A percentile compares a stretch with the other conserved stretches of the same genome.
phyloP scores from a whole-genome alignment of 1,140 invertebrate genomes.

The Rhizoglyphus robini region DNA sequence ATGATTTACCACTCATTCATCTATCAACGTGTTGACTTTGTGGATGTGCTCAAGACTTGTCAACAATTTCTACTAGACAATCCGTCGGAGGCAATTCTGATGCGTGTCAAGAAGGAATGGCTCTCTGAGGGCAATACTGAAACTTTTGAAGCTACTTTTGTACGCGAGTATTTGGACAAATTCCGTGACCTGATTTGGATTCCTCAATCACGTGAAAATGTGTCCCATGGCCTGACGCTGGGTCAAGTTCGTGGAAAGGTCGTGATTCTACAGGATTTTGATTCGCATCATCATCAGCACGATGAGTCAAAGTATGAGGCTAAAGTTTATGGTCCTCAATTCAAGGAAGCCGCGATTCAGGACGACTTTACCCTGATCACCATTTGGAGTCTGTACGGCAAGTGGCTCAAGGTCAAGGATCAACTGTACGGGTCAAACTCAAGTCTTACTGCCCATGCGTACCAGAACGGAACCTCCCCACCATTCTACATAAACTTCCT shows the following conservation, averaged over 20 bases:
- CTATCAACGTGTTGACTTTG: conserved; percentile 1
- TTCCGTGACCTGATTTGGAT: not conserved
- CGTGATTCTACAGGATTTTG: conserved; percentile 13
- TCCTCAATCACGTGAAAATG: not conserved
- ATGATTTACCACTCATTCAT: not conserved
- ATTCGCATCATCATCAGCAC: not conserved
- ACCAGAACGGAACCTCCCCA: not conserved
- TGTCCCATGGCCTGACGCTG: not conserved
- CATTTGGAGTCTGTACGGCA: not conserved
- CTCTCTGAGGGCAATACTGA: not conserved
- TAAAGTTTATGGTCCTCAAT: not conserved
- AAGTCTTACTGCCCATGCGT: not conserved
- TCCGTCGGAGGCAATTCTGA: not conserved
- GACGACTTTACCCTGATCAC: conserved; percentile 6
- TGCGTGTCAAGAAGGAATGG: not conserved
- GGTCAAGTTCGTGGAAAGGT: conserved; percentile 10
- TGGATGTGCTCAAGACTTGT: not conserved
- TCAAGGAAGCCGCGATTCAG: not conserved
- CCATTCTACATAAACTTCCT: conserved; percentile 16
- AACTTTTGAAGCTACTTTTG: conserved; percentile 1
- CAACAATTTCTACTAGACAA: not conserved
- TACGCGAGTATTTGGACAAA: not conserved
- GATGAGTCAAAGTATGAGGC: not conserved
- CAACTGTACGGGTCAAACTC: not conserved
- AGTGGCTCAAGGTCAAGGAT: conserved; percentile 2